Conservation (phyloP, 2,888 invertebrate species). For the Erynnis tages region DNA sequence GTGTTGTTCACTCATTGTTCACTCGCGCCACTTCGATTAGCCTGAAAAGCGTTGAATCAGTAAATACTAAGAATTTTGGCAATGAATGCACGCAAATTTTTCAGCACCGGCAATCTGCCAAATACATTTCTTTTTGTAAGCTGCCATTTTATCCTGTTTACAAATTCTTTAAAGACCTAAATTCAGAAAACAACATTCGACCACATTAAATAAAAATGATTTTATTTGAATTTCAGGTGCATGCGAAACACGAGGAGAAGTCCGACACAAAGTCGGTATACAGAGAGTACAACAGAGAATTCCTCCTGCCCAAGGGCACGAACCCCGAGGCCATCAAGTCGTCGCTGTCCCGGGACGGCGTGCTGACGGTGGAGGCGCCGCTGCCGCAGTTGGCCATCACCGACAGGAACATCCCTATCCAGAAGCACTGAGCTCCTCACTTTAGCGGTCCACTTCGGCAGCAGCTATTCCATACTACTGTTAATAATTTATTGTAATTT, state of each 20-base stretch:
- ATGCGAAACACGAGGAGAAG: slow-evolving; percentile 99
- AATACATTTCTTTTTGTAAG: slow-evolving; percentile 5
- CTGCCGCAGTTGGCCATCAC: slow-evolving; percentile 92
- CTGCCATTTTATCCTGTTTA: not conserved
- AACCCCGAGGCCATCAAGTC: slow-evolving; percentile 98
- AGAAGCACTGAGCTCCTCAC: slow-evolving; percentile 73
- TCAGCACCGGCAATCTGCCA: slow-evolving; percentile 19
- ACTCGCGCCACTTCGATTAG: slow-evolving; percentile 5
- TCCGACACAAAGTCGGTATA: slow-evolving; percentile 97
- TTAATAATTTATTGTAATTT: slow-evolving; percentile 80
- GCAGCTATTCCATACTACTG: slow-evolving; percentile 78
- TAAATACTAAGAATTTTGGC: slow-evolving; percentile 19
- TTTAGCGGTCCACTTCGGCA: slow-evolving; percentile 48
- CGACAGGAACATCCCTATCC: slow-evolving; percentile 92
- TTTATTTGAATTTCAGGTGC: slow-evolving; percentile 85
- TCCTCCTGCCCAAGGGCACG: slow-evolving; percentile 97
- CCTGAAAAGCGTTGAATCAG: slow-evolving; percentile 8
- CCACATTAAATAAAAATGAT: not conserved
- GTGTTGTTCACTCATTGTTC: slow-evolving; percentile 4
- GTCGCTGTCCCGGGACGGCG: slow-evolving; percentile 97
- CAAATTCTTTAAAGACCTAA: not conserved
- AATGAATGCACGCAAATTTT: slow-evolving; percentile 13
- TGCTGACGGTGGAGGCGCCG: slow-evolving; percentile 97
- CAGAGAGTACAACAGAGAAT: slow-evolving; percentile 99
- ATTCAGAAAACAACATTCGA: not conserved